These are phyloP conservation scores for Notothenia rossii DNA, from an alignment of 2,113 vertebrate genomes.

Conservation along the genomic window DNA sequence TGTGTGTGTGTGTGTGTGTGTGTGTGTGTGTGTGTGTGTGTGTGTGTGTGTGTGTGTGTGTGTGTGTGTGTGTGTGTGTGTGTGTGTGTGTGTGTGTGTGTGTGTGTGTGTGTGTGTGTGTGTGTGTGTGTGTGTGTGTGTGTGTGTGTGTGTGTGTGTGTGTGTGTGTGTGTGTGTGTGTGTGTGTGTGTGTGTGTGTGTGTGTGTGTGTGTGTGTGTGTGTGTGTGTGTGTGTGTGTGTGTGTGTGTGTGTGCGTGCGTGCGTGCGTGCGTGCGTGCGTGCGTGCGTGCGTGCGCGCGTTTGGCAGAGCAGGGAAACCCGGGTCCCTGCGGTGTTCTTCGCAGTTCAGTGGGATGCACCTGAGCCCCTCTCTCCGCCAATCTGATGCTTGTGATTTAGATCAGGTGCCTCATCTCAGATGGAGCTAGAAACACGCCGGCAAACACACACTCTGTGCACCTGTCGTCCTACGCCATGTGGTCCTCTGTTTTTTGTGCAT, in stretches of 20 bases:
- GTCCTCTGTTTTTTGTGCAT: constrained; percentile 15
- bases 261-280: neutral
- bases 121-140: neutral
- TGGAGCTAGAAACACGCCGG: constrained; percentile 38
- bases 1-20: constrained; percentile 1
- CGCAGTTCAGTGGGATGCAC: constrained; percentile 67
- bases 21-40: neutral
- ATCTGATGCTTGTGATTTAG: constrained; percentile 65
- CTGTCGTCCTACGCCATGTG: constrained; percentile 5
- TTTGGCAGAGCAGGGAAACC: constrained; percentile 57
- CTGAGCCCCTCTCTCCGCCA: constrained; percentile 70
- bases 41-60: constrained; percentile 9
- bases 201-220: constrained; percentile 18
- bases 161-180: constrained; percentile 15
- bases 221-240: neutral
- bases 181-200: neutral
- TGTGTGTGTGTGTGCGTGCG: constrained; percentile 15
- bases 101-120: constrained; percentile 17
- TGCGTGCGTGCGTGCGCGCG: neutral
- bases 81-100: neutral
- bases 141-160: neutral
- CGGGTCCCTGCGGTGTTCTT: constrained; percentile 47
- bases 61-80: neutral
- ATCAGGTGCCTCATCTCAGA: constrained; percentile 58
- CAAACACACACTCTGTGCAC: constrained; percentile 10